phyloP scores from a whole-genome alignment of 1,140 invertebrate genomes.

The Neodiprion lecontei region DNA sequence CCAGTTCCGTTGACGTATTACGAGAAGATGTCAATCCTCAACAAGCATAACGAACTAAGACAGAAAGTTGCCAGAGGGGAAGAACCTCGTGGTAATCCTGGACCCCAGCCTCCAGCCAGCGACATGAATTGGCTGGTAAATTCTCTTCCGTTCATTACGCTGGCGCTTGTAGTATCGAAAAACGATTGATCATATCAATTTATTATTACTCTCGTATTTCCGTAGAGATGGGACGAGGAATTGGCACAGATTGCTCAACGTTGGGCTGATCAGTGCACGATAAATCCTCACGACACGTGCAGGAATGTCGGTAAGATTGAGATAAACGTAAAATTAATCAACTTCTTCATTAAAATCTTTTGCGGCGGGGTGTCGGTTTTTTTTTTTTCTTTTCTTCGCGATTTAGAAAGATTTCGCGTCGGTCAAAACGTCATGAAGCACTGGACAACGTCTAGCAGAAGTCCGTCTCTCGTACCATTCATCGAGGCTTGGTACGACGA shows the following conservation, averaged over 20 bases:
- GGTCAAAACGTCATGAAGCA: conserved; percentile 24
- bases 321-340: conserved; percentile 5
- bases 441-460: not conserved
- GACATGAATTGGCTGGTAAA: conserved; percentile 62
- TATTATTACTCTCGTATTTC: not conserved
- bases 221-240: conserved; percentile 65
- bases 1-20: conserved; percentile 8
- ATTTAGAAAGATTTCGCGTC: conserved; percentile 26
- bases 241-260: conserved; percentile 65
- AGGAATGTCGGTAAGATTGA: conserved; percentile 55
- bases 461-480: not conserved
- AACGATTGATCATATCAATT: conserved; percentile 1
- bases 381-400: too few species aligned
- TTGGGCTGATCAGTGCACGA: conserved; percentile 67
- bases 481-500: conserved; percentile 28
- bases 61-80: conserved; percentile 58
- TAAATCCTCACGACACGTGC: conserved; percentile 61
- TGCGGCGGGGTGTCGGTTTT: too few species aligned
- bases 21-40: conserved; percentile 20
- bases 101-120: conserved; percentile 61
- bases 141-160: not conserved
- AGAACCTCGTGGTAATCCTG: conserved; percentile 58
- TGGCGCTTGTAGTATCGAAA: not conserved
- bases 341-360: not conserved
- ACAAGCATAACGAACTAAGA: conserved; percentile 59